Evolutionary conservation across 2,113 vertebrate genomes (phyloP).

Genomic region (Mobula hypostoma): DNA sequence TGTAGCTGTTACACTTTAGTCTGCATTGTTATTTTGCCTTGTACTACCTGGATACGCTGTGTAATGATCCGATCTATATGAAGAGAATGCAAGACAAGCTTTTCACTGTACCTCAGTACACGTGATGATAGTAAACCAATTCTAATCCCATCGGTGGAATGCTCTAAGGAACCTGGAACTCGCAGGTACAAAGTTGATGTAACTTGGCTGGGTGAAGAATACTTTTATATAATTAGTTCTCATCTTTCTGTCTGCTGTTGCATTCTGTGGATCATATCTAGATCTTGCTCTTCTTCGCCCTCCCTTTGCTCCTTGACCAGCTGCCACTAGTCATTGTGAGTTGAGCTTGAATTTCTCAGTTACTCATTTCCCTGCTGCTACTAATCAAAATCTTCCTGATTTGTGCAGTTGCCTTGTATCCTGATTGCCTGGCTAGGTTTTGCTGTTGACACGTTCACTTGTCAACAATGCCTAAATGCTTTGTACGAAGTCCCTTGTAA

Average conservation of each 20-base stretch:
- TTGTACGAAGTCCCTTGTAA: not conserved
- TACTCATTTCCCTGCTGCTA: not conserved
- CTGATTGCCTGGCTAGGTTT: not conserved
- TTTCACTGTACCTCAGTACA: too few relatives aligned
- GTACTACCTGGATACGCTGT: too few relatives aligned
- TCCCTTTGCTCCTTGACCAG: not conserved
- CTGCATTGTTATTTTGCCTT: too few relatives aligned
- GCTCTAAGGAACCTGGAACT: not conserved
- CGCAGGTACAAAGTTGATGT: not conserved
- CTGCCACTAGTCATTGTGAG: not conserved
- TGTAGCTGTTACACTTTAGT: too few relatives aligned
- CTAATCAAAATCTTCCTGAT: not conserved
- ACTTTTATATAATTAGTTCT: not conserved
- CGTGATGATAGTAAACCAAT: too few relatives aligned
- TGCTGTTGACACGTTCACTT: not conserved
- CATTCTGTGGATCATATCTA: not conserved
- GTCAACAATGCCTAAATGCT: not conserved
- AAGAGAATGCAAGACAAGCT: too few relatives aligned
- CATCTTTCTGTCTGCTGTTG: not conserved
- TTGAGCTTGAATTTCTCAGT: not conserved
- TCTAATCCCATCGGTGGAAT: not conserved
- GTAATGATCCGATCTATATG: too few relatives aligned
- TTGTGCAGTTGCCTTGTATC: not conserved
- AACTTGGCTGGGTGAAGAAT: not conserved
- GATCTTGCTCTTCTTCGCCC: not conserved